Evolutionary conservation across 1,140 invertebrate genomes (phyloP), one percentile per base, ranked within the genome.

Genomic region (Euglossa dilemma): DNA sequence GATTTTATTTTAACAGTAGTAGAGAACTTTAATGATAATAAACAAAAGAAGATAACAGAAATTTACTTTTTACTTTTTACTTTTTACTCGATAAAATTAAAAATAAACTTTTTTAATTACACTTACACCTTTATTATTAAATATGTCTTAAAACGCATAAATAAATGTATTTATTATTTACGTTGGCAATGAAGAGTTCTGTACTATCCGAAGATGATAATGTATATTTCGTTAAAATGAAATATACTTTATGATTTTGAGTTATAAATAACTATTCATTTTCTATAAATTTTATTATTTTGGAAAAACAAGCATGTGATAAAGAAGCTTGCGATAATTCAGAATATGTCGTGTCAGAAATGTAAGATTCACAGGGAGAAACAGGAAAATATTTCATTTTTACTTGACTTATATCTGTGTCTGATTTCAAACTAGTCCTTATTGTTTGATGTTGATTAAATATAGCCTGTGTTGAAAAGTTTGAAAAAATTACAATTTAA

Each of bases 391-490:
- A 0, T 52, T 61, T 59, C 0, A 16, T 5, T 59, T 74, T 64
- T 0, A 14, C 14, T 11, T 76, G 45, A 54, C n/a, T 36, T 4
- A 23, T 28, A 47, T 50, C n/a, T 14, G 43, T 8, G 20, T 73
- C n/a, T 5, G 12, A 1, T 9, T 23, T 16, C 7, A 67, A 52
- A 47, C 25, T 71, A 12, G 36, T 69, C 18, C 63, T 73, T 18
- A 89, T 66, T 25, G 20, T 70, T 50, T 77, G 73, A 64, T 81
- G 45, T 45, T 92, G 88, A 28, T 83, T 77, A 28, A 87, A 86
- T 82, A 91, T 78, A 67, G 66, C 70, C 90, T 92, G 61, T 2
- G 52, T 36, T 80, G 43, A 71, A 77, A 25, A 66, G 20, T 36
- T 20, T 23, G 36, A 54, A 12, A 0, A 5, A 70, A 18, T n/a